Conservation (phyloP, 2,113 vertebrate genomes). For the Bos indicus region DNA sequence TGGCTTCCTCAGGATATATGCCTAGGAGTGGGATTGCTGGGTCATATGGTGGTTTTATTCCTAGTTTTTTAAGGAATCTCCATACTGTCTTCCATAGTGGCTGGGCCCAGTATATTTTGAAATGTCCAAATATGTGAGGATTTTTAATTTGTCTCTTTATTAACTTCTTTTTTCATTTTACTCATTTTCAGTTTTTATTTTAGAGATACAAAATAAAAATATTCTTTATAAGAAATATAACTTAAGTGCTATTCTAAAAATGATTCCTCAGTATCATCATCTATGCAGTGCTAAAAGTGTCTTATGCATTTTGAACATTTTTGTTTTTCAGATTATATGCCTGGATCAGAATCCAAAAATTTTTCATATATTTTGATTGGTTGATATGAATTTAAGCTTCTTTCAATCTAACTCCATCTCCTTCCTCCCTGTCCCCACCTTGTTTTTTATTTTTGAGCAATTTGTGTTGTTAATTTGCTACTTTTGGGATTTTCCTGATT, state of each 20-base stretch:
- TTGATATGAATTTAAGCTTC: neutral
- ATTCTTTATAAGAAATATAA: neutral
- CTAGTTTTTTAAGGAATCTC: neutral
- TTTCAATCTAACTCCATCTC: neutral
- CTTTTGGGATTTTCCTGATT: neutral
- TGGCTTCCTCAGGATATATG: neutral
- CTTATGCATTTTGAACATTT: neutral
- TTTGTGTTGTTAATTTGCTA: neutral
- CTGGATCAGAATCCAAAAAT: neutral
- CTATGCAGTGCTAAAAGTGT: neutral
- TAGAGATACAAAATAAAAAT: neutral
- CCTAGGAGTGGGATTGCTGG: neutral
- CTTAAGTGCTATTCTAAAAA: neutral
- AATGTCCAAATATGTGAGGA: neutral
- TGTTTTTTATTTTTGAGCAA: neutral
- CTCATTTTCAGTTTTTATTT: neutral
- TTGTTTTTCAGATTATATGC: neutral
- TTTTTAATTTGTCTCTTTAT: neutral
- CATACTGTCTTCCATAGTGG: neutral
- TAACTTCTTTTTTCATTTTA: neutral
- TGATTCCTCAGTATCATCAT: neutral
- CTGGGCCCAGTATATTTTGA: neutral
- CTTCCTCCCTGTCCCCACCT: rapidly evolving
- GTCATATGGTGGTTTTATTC: neutral
- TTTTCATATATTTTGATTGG: neutral